Evolutionary conservation across 2,888 invertebrate genomes (phyloP).

Genomic region (Bellardia bayeri): DNA sequence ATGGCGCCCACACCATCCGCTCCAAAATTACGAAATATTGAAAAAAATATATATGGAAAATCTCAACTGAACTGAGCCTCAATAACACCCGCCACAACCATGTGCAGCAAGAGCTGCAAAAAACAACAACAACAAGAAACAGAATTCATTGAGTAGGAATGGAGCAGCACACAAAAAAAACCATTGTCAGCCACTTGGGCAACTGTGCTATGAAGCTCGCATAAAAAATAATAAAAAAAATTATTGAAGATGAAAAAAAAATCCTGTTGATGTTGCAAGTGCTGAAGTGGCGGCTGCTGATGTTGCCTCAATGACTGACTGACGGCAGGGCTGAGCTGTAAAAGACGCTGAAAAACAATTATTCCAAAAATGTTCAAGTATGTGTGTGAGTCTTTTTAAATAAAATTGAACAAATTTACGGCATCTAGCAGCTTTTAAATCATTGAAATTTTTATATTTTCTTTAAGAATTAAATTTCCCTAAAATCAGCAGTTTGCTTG

Average conservation of each 20-base stretch:
- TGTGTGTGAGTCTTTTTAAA: neutral
- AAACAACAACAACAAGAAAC: conserved; percentile 34
- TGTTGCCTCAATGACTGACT: conserved; percentile 56
- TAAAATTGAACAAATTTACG: neutral
- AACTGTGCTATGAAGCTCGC: conserved; percentile 57
- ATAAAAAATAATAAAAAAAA: conserved; percentile 6
- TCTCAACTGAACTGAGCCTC: conserved; percentile 40
- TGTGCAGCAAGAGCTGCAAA: conserved; percentile 16
- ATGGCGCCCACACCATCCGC: conserved; percentile 71
- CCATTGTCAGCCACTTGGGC: conserved; percentile 69
- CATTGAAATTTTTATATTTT: too few relatives aligned
- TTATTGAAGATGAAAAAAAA: conserved; percentile 37
- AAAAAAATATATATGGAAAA: conserved; percentile 15
- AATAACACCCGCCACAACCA: conserved; percentile 59
- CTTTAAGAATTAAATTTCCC: conserved; percentile 1
- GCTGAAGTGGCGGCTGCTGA: conserved; percentile 65
- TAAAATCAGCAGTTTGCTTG: conserved; percentile 36
- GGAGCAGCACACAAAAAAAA: conserved; percentile 31
- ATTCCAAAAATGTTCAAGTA: conserved; percentile 27
- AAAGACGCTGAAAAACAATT: conserved; percentile 42
- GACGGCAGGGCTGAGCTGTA: conserved; percentile 8
- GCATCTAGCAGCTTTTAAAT: neutral
- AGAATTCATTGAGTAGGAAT: conserved; percentile 56
- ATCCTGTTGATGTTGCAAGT: conserved; percentile 67
- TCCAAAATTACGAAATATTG: conserved; percentile 57